phyloP scores from a whole-genome alignment of 2,888 invertebrate genomes.

The Boloria euphrosyne region DNA sequence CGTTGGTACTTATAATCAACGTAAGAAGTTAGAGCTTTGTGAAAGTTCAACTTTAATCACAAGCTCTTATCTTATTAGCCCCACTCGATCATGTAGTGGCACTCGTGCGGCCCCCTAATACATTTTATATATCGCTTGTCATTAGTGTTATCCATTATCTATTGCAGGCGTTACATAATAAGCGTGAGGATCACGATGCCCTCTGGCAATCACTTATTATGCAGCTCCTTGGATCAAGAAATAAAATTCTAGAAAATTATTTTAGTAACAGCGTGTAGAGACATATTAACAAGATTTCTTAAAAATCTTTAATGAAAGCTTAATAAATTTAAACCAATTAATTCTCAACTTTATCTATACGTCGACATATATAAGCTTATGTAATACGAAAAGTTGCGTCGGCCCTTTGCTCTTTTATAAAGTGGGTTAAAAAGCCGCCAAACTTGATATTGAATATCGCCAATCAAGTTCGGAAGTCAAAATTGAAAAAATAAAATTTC shows the following conservation, averaged over 20 bases:
- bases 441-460: constrained; percentile 41
- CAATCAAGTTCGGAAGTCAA: constrained; percentile 40
- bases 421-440: constrained; percentile 40
- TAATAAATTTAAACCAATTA: constrained; percentile 37
- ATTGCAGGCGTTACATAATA: constrained; percentile 70
- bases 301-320: constrained; percentile 2
- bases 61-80: constrained; percentile 72
- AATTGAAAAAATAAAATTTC: constrained; percentile 37
- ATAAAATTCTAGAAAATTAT: constrained; percentile 1
- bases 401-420: constrained; percentile 40
- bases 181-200: constrained; percentile 62
- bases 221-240: constrained; percentile 35
- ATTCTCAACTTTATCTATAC: constrained; percentile 40
- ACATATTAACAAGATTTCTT: not conserved
- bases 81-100: constrained; percentile 66
- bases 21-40: constrained; percentile 54
- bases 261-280: not conserved
- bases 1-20: constrained; percentile 33
- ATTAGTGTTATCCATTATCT: constrained; percentile 77
- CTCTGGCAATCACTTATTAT: constrained; percentile 59
- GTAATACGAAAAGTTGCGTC: constrained; percentile 38
- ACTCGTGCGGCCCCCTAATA: constrained; percentile 61
- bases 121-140: constrained; percentile 75
- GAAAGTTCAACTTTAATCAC: constrained; percentile 65
- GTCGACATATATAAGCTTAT: constrained; percentile 38